Evolutionary conservation across 2,797 vertebrate species (phyloP).

Genomic region (Sebastes hopkinsi): DNA sequence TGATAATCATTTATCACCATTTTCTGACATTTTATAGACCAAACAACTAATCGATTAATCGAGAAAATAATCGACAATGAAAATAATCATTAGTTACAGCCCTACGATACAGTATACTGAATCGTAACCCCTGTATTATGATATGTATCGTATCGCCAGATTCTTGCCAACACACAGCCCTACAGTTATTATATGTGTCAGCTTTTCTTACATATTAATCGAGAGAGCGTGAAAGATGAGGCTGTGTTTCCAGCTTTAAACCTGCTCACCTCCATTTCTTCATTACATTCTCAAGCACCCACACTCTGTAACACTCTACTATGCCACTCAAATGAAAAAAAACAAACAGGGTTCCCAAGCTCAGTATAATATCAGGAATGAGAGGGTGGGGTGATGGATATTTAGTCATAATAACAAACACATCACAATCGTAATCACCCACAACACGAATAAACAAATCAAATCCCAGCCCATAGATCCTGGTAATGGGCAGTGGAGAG

Average conservation of each 20-base stretch:
- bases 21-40: too few species aligned
- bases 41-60: too few species aligned
- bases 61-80: too few species aligned
- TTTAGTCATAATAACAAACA: conserved; percentile 52
- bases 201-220: not conserved
- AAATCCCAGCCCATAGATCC: conserved; percentile 49
- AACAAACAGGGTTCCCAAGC: conserved; percentile 3
- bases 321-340: conserved; percentile 23
- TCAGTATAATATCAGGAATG: conserved; percentile 42
- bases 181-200: not conserved
- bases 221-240: not conserved
- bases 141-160: not conserved
- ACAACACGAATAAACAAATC: conserved; percentile 45
- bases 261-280: not conserved
- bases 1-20: too few species aligned
- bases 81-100: too few species aligned
- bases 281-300: not conserved
- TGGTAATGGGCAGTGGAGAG: conserved; percentile 54
- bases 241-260: not conserved
- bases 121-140: not conserved
- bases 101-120: not conserved
- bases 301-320: not conserved
- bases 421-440: conserved; percentile 51
- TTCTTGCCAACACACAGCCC: not conserved
- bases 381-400: conserved; percentile 48